Evolutionary conservation across 2,797 vertebrate genomes (phyloP), one percentile per base, ranked within the genome.

Genomic region (Dermochelys coriacea): DNA sequence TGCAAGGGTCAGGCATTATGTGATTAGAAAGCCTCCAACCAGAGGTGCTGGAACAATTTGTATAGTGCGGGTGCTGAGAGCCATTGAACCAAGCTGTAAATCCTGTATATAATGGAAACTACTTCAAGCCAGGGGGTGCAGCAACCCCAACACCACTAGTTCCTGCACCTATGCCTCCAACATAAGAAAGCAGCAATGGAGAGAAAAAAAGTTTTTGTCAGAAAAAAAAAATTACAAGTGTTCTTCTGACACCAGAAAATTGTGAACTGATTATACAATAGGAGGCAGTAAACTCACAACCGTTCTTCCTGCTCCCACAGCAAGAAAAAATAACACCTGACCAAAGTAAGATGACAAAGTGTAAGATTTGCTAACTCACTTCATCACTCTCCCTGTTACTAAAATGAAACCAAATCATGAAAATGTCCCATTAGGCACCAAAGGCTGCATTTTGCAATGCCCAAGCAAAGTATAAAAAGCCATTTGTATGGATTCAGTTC

Each of bases 311-410:
- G 68, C 37, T 50, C 59, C 12, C 5, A 12, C 12, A 12, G 16
- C 79, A 68, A 54, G 80, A 68, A 77, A 80, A 89, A 51, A 3
- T 8, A 68, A 77, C 0, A 0, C 21, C 52, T 23, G 52, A 23
- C 51, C 41, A 19, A 82, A 19, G 14, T 51, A 91, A 88, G 75
- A 75, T 2, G 2, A 11, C 19, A 16, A 55, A 50, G 41, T 84
- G 64, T 8, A 61, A 75, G n/a, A 52, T 34, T 8, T 12, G 0
- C 8, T 34, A 5, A 23, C 12, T 3, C 61, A 5, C 8, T 25
- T 64, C 29, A 19, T 16, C 0, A 0, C 45, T 2, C 3, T 1
- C 23, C 51, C 85, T 25, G 45, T 59, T 81, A n/a, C 61, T 59
- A 4, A 14, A 9, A 47, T 49, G 23, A 52, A 89, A 54, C 27